Base-by-base conservation (phyloP, 2,113 vertebrate genomes). In the Cettia cetti region DNA sequence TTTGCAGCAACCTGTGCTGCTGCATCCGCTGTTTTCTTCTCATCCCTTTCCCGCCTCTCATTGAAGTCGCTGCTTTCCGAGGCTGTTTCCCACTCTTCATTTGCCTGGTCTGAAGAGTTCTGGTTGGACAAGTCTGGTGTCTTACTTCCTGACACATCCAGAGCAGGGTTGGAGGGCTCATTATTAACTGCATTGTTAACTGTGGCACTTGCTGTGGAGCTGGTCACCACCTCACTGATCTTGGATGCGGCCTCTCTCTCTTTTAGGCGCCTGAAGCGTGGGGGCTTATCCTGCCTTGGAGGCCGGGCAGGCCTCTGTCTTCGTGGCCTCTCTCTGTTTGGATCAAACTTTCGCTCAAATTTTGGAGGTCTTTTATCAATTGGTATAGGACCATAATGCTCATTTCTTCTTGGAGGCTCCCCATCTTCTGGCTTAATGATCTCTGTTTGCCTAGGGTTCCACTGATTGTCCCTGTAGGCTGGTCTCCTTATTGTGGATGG, bases 41-140 rank as follows among this genome's bases (percentile, higher is more conserved):
- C 99, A 86, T 99, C 99, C 69, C 99, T 98, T 81, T 99, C 99
- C 56, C 99, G 97, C 64, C 99, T 98, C 94, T 99, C 99, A 40
- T 99, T 99, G 97, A 99, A 99, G 97, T 99, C 99, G 2, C 99
- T 99, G 95, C 99, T 99, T 97, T 99, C 99, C 0, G 99, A 99
- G 42, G 99, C 99, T 0, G 99, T 99, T 96, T 99, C 99, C 99
- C 99, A 99, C 80, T 99, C 99, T 90, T 99, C 99, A 20, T 99
- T 99, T 66, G 99, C 99, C 97, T 99, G 99, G 95, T 99, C 99
- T 45, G 99, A 99, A 18, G 99, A 99, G 95, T 99, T 99, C 97
- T 99, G 99, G 91, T 99, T 99, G 69, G 99, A 99, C 92, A 99
- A 95, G 83, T 99, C 99, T 8, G 99, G 99, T 6, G 99, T 99